A percentile compares a stretch with the other conserved stretches of the same genome.
These are phyloP conservation scores for Zaprionus lachaisei DNA, from an alignment of 1,140 invertebrate species.

Conservation along the genomic window DNA sequence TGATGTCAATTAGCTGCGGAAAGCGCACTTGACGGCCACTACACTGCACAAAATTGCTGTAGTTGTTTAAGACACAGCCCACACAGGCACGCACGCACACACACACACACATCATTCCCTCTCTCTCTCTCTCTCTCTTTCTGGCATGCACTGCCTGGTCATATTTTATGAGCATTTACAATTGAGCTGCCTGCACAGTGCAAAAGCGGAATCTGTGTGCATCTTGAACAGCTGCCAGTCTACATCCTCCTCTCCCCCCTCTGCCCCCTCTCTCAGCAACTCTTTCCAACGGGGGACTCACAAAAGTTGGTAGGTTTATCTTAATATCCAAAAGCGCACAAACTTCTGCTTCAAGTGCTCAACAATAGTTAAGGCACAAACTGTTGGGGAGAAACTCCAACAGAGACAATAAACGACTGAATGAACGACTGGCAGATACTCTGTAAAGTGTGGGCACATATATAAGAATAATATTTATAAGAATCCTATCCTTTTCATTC, in stretches of 20 bases:
- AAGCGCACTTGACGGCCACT: constrained; percentile 70
- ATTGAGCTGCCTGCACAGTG: constrained; percentile 42
- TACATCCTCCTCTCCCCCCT: not conserved
- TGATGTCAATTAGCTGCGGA: constrained; percentile 83
- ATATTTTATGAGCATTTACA: constrained; percentile 47
- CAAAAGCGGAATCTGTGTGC: constrained; percentile 25
- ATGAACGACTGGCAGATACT: not conserved
- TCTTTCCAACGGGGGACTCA: not conserved
- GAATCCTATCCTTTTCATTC: no score
- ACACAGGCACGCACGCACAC: constrained; percentile 12
- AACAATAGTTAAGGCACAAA: constrained; percentile 62
- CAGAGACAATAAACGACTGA: not conserved
- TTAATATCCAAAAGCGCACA: constrained; percentile 47
- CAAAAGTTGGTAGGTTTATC: constrained; percentile 68
- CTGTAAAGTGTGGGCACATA: not conserved
- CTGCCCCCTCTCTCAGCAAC: not conserved
- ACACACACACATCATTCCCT: not conserved
- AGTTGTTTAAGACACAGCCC: constrained; percentile 35
- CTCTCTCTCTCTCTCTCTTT: not conserved
- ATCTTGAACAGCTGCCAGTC: constrained; percentile 33
- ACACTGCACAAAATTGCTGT: constrained; percentile 63
- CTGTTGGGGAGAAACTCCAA: constrained; percentile 7
- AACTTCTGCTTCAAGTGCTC: constrained; percentile 61
- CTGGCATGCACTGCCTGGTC: not conserved
- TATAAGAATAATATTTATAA: no score